These are phyloP conservation scores for Ochropleura plecta DNA, from an alignment of 2,888 invertebrate genomes.

Conservation along the genomic window DNA sequence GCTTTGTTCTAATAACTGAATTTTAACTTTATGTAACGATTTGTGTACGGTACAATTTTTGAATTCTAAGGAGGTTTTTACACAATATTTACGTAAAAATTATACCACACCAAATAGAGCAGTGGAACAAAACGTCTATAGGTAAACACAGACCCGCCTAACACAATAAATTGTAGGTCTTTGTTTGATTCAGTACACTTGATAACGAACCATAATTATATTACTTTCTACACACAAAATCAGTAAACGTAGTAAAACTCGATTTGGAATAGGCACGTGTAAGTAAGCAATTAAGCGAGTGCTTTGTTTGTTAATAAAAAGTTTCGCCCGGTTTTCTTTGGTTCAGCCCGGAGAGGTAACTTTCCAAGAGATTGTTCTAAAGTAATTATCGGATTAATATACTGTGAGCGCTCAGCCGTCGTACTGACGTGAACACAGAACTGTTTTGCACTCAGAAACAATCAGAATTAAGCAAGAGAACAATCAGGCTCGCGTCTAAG, in stretches of 20 bases:
- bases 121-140: constrained; percentile 1
- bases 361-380: constrained; percentile 88
- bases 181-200: constrained; percentile 54
- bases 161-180: constrained; percentile 28
- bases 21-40: background rate
- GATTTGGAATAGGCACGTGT: constrained; percentile 71
- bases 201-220: constrained; percentile 61
- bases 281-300: constrained; percentile 81
- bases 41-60: background rate
- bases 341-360: constrained; percentile 78
- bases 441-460: constrained; percentile 87
- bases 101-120: background rate
- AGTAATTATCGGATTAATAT: constrained; percentile 90
- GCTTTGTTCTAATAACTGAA: background rate
- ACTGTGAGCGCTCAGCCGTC: constrained; percentile 81
- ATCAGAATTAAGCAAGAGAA: constrained; percentile 88
- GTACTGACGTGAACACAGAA: constrained; percentile 83
- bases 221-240: constrained; percentile 62
- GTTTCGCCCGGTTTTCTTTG: constrained; percentile 79
- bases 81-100: background rate
- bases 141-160: constrained; percentile 18
- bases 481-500: constrained; percentile 88
- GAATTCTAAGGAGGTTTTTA: background rate
- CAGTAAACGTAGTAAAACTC: constrained; percentile 60
- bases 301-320: constrained; percentile 85